Percentiles rank a stretch among this genome's conserved stretches.
Evolutionary conservation across 2,113 vertebrate species (phyloP).

Genomic region (Oenanthe oenanthe): DNA sequence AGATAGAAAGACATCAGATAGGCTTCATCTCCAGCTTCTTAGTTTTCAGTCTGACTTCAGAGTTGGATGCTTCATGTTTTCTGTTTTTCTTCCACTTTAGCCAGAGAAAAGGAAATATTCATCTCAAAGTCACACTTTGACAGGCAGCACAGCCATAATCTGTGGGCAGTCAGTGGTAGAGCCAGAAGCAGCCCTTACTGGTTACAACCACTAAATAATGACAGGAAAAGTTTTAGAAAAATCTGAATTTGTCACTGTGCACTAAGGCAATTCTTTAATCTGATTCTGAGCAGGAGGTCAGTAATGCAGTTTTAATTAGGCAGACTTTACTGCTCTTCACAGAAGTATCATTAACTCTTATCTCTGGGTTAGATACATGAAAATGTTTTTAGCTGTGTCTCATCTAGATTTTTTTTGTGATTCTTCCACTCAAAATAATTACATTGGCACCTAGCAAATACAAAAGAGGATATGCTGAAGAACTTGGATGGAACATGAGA

Average conservation of each 20-base stretch:
- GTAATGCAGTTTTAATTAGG: not conserved
- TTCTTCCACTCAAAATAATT: constrained; percentile 29
- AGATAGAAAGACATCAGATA: not conserved
- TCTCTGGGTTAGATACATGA: not conserved
- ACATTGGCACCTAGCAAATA: constrained; percentile 4
- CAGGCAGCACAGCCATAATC: not conserved
- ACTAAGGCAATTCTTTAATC: not conserved
- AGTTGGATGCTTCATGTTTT: not conserved
- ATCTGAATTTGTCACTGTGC: not conserved
- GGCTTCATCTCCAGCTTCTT: not conserved
- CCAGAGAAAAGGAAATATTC: not conserved
- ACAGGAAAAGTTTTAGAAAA: not conserved
- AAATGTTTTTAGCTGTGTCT: not conserved
- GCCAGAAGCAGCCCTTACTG: not conserved
- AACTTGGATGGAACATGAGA: not conserved
- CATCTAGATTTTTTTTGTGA: not conserved
- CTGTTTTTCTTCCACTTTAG: not conserved
- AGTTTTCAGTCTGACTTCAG: not conserved
- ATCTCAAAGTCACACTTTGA: not conserved
- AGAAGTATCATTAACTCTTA: not conserved
- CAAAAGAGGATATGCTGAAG: not conserved
- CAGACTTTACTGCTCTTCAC: not conserved
- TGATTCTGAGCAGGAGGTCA: not conserved
- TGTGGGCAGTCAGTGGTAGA: not conserved
- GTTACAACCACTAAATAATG: not conserved